Conservation (phyloP, 2,888 invertebrate species). For the Noctua pronuba region DNA sequence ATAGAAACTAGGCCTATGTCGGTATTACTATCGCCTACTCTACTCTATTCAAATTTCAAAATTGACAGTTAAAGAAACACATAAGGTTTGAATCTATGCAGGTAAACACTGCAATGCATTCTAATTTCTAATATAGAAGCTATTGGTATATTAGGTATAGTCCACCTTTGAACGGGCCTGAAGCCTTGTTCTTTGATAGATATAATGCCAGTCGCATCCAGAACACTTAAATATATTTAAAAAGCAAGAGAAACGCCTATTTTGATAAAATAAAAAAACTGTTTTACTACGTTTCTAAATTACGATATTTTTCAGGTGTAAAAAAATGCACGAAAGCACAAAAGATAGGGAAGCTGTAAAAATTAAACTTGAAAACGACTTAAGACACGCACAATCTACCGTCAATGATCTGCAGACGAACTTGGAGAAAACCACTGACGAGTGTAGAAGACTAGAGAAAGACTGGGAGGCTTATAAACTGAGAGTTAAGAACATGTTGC, state of each 20-base stretch:
- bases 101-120: not conserved
- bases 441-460: constrained; percentile 81
- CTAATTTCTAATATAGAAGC: not conserved
- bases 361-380: constrained; percentile 81
- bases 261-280: not conserved
- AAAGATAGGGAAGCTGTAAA: constrained; percentile 71
- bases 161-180: not conserved
- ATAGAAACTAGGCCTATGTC: not conserved
- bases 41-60: too few relatives aligned
- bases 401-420: constrained; percentile 77
- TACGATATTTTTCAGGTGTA: constrained; percentile 70
- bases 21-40: not conserved
- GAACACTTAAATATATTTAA: not conserved
- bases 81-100: too few relatives aligned
- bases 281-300: not conserved
- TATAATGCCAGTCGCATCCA: not conserved
- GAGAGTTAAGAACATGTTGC: constrained; percentile 85
- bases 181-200: not conserved
- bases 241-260: not conserved
- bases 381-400: constrained; percentile 81
- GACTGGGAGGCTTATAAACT: constrained; percentile 87
- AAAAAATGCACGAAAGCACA: constrained; percentile 70
- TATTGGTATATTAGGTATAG: not conserved
- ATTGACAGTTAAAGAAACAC: too few relatives aligned
- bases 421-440: constrained; percentile 77